Evolutionary conservation across 2,797 vertebrate genomes (phyloP).

Genomic region (Ispidina lecontei): DNA sequence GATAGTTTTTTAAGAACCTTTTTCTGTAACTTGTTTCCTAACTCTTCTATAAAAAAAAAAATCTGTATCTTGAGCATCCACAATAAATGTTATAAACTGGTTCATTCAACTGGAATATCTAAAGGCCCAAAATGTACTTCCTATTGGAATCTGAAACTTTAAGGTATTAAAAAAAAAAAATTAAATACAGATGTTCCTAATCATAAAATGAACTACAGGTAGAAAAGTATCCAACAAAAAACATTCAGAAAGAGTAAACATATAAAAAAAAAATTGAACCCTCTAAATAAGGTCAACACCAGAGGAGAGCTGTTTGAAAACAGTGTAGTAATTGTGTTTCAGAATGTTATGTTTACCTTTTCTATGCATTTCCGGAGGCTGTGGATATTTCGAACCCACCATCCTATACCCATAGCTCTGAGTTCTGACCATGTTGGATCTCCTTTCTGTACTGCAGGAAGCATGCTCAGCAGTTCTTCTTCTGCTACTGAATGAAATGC

Average conservation of each 20-base stretch:
- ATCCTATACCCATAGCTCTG: conserved; percentile 94
- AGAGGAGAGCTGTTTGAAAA: neutral
- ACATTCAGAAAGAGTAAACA: neutral
- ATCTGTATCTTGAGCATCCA: neutral
- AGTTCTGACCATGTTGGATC: conserved; percentile 93
- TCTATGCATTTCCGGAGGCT: conserved; percentile 93
- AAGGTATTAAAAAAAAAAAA: neutral
- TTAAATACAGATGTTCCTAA: neutral
- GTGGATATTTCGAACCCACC: conserved; percentile 94
- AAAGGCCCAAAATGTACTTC: neutral
- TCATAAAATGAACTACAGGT: accelerated
- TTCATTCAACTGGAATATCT: neutral
- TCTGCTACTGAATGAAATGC: conserved; percentile 98
- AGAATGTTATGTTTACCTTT: conserved; percentile 82
- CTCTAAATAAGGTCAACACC: neutral
- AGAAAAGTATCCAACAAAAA: neutral
- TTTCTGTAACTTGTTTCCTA: neutral
- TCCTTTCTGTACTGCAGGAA: conserved; percentile 91
- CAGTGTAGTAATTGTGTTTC: neutral
- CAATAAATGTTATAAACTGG: neutral
- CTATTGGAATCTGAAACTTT: neutral
- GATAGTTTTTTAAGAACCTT: neutral
- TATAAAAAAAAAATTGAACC: neutral
- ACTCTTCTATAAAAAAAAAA: neutral
- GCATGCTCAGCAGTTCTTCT: conserved; percentile 93